These are phyloP conservation scores for Drosophila kurseongensis DNA, from an alignment of 1,140 invertebrate species.

Conservation along the genomic window DNA sequence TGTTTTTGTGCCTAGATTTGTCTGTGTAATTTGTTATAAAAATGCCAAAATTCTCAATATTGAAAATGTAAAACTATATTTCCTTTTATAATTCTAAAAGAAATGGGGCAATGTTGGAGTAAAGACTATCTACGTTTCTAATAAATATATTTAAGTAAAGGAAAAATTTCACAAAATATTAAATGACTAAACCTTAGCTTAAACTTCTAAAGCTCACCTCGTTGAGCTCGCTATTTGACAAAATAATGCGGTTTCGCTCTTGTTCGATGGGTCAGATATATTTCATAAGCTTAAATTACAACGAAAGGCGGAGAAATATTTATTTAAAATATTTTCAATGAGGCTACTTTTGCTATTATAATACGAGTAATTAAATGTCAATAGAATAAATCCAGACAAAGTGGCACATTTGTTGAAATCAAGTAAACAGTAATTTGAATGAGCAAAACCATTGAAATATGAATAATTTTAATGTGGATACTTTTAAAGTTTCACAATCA, in stretches of 20 bases:
- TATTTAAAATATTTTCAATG: slow-evolving; percentile 67
- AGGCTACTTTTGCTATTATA: slow-evolving; percentile 12
- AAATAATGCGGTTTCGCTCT: slow-evolving; percentile 64
- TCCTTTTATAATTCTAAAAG: too few relatives aligned
- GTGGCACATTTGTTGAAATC: slow-evolving; percentile 10
- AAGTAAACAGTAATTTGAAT: slow-evolving; percentile 18
- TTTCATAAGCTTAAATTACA: slow-evolving; percentile 72
- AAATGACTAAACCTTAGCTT: too few relatives aligned
- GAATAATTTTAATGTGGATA: not conserved
- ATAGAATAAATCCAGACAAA: slow-evolving; percentile 61
- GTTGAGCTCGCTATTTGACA: slow-evolving; percentile 40
- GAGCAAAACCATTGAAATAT: slow-evolving; percentile 5
- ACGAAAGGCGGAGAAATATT: slow-evolving; percentile 55
- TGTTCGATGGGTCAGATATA: slow-evolving; percentile 12
- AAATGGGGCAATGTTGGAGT: too few relatives aligned
- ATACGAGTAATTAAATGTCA: slow-evolving; percentile 68
- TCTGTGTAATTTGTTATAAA: too few relatives aligned
- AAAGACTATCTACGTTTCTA: too few relatives aligned
- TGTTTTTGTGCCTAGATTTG: too few relatives aligned
- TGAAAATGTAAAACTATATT: too few relatives aligned
- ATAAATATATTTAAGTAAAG: too few relatives aligned
- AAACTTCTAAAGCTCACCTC: slow-evolving; percentile 2
- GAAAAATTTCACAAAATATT: too few relatives aligned
- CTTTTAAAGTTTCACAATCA: not conserved
- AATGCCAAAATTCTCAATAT: too few relatives aligned